Evolutionary conservation across 2,113 vertebrate genomes (phyloP).

Genomic region (Tragelaphus buxtoni): DNA sequence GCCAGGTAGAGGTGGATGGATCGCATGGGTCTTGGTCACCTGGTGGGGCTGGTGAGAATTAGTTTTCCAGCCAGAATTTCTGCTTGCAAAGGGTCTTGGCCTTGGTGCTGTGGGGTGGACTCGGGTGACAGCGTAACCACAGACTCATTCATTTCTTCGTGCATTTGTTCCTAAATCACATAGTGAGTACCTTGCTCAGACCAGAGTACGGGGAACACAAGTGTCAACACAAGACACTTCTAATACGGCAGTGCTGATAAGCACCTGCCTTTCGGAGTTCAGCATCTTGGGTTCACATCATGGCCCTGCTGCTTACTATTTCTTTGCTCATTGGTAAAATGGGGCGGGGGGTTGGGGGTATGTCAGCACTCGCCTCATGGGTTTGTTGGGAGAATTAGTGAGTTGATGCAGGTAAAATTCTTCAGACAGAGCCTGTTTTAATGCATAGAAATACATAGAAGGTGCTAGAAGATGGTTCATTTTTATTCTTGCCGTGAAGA

Average conservation of each 20-base stretch:
- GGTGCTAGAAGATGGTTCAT: too few species aligned
- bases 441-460: too few species aligned
- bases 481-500: too few species aligned
- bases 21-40: neutral
- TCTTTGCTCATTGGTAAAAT: neutral
- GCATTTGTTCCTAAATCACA: neutral
- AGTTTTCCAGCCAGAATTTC: neutral
- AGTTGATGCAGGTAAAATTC: too few species aligned
- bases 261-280: neutral
- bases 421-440: too few species aligned
- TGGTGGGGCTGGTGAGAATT: neutral
- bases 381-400: too few species aligned
- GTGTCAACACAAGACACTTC: neutral
- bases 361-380: too few species aligned
- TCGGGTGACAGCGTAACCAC: neutral
- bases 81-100: neutral
- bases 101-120: neutral
- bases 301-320: neutral
- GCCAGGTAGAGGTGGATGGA: neutral
- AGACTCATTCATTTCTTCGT: neutral
- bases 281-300: neutral
- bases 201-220: neutral
- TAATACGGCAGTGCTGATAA: rapidly evolving
- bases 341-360: neutral
- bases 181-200: neutral